phyloP scores from a whole-genome alignment of 2,113 vertebrate genomes.

The Oncorhynchus masou region DNA sequence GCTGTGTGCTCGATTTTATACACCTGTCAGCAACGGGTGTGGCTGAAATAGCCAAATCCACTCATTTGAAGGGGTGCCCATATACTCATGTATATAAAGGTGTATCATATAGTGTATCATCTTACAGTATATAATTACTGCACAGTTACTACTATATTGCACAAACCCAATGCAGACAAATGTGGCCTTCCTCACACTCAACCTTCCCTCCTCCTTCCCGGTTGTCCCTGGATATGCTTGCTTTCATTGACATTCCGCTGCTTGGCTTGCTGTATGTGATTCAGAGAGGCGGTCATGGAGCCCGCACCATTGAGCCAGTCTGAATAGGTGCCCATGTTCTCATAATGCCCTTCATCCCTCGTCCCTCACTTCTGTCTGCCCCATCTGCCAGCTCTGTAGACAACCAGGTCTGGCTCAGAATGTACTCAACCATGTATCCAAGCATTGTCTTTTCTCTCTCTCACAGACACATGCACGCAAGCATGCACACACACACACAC shows the following conservation, averaged over 20 bases:
- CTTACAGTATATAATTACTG: slow-evolving; percentile 35
- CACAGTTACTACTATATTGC: slow-evolving; percentile 14
- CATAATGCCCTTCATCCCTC: slow-evolving; percentile 54
- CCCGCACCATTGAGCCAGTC: slow-evolving; percentile 56
- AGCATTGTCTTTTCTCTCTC: slow-evolving; percentile 33
- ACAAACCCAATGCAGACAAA: slow-evolving; percentile 11
- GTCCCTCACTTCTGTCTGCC: slow-evolving; percentile 50
- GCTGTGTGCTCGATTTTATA: too few relatives aligned
- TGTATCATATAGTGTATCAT: slow-evolving; percentile 28
- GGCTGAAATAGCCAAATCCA: too few relatives aligned
- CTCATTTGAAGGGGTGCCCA: too few relatives aligned
- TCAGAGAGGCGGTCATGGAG: slow-evolving; percentile 54
- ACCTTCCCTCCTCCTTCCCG: slow-evolving; percentile 15
- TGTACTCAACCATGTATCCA: slow-evolving; percentile 49
- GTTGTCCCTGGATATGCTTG: slow-evolving; percentile 55
- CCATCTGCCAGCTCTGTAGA: slow-evolving; percentile 59
- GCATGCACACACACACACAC: slow-evolving; percentile 8
- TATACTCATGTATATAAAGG: too few relatives aligned
- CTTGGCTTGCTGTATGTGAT: slow-evolving; percentile 51
- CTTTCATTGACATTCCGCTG: slow-evolving; percentile 37
- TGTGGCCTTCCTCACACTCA: neutral
- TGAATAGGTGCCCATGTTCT: slow-evolving; percentile 67
- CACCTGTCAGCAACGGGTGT: too few relatives aligned
- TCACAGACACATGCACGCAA: slow-evolving; percentile 13
- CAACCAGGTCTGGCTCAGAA: slow-evolving; percentile 47